Conservation (phyloP, 2,113 vertebrate genomes). For the Dromas ardeola region DNA sequence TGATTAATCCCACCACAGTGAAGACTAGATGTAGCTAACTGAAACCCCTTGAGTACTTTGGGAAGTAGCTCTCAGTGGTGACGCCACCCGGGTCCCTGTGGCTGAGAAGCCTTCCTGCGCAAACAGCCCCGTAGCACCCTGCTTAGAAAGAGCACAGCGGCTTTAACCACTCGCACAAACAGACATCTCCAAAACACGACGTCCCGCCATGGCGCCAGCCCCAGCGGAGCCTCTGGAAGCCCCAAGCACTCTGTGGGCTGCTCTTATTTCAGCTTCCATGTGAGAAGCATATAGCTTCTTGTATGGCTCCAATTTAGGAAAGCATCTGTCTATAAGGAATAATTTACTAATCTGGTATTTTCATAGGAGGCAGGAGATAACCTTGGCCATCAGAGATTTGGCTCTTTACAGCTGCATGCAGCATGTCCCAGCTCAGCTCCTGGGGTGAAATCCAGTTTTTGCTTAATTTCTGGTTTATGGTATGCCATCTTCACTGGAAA, state of each 20-base stretch:
- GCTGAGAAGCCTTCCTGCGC: not conserved
- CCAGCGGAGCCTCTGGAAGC: not conserved
- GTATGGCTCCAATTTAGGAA: not conserved
- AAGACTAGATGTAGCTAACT: not conserved
- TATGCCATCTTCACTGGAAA: not conserved
- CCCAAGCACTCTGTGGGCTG: not conserved
- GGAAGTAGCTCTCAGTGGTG: not conserved
- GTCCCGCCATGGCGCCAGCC: not conserved
- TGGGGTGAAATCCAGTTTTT: not conserved
- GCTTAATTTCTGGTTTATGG: not conserved
- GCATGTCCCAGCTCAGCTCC: not conserved
- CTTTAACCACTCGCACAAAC: not conserved
- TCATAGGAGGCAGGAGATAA: not conserved
- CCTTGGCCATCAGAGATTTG: not conserved
- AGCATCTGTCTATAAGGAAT: not conserved
- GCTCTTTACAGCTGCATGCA: not conserved
- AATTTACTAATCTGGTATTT: not conserved
- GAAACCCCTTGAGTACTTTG: not conserved
- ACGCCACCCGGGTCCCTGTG: rapidly evolving
- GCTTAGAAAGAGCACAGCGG: not conserved
- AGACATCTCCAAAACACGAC: not conserved
- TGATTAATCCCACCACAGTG: not conserved
- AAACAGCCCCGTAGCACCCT: not conserved
- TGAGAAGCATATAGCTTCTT: not conserved
- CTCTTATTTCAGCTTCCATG: not conserved